These are phyloP conservation scores for Leiothrix lutea DNA, from an alignment of 2,113 vertebrate species.

Conservation along the genomic window DNA sequence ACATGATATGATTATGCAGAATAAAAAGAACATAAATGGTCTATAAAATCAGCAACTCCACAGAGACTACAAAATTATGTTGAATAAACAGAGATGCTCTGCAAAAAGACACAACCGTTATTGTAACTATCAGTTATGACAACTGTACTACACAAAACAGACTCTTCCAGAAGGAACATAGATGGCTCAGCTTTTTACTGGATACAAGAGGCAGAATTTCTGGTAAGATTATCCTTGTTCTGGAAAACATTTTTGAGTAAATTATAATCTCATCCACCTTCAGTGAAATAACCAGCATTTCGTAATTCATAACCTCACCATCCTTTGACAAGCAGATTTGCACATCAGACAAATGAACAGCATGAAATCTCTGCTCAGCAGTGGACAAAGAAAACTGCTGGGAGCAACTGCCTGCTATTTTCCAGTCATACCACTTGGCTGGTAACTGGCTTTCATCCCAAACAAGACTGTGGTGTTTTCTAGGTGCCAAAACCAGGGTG, in stretches of 20 bases:
- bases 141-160: background rate
- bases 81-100: background rate
- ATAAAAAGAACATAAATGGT: background rate
- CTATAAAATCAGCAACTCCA: background rate
- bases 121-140: background rate
- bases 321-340: slow-evolving; percentile 1
- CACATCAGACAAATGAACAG: slow-evolving; percentile 8
- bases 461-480: background rate
- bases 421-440: background rate
- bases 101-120: background rate
- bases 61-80: background rate
- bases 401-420: background rate
- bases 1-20: background rate
- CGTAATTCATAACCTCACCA: background rate
- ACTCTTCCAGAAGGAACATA: background rate
- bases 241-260: background rate
- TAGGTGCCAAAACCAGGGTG: background rate
- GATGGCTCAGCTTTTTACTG: background rate
- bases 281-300: background rate
- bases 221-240: background rate
- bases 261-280: background rate
- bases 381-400: background rate
- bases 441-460: background rate
- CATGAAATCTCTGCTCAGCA: background rate
- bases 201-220: background rate